Evolutionary conservation across 30 jellyfish, hydroid and myxozoan genomes (phyloP), one percentile per base, ranked within the genome.

Genomic region (Catostylus mosaicus): DNA sequence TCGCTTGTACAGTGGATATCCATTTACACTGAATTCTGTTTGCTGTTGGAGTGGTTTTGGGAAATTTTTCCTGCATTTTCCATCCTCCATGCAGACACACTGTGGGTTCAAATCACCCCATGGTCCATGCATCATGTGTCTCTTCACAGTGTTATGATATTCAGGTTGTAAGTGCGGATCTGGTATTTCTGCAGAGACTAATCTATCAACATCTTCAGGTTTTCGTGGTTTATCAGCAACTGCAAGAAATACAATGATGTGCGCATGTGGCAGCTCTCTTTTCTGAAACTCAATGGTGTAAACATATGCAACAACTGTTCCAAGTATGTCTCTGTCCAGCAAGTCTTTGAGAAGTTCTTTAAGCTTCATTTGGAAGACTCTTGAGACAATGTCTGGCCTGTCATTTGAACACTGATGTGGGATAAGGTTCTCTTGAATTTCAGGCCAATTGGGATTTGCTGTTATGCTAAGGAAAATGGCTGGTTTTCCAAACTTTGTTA

Each of bases 371-470:
- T 62, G 24, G 85, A 85, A 85, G 10, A 85, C 95, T 2, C 95
- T 24, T 30, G 77, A 1, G 77, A 85, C 64, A 2, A 85, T 57
- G 77, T 85, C 95, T 61, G 54, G 54, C 54, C 54, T 43, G 54
- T 43, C 54, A 43, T 16, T 43, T 43, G 14, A 9, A 43, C 14
- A 90, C 37, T 80, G 96, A 78, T 60, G 43, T 19, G 94, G 96
- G 20, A 61, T 33, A 12, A 78, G 45, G 56, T 77, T 47, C n/a
- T 71, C 89, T n/a, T 18, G 37, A 30, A 82, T 73, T 38, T 88
- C 96, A 23, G n/a, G 92, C 95, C 96, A 77, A 10, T 56, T 73
- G 1, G 95, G 94, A 64, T 89, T 89, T 30, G 80, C 81, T 69
- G 88, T n/a, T n/a, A n/a, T n/a, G n/a, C n/a, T n/a, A n/a, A n/a